Conservation (phyloP, 1,140 invertebrate genomes). For the Medauroidea extradentata region DNA sequence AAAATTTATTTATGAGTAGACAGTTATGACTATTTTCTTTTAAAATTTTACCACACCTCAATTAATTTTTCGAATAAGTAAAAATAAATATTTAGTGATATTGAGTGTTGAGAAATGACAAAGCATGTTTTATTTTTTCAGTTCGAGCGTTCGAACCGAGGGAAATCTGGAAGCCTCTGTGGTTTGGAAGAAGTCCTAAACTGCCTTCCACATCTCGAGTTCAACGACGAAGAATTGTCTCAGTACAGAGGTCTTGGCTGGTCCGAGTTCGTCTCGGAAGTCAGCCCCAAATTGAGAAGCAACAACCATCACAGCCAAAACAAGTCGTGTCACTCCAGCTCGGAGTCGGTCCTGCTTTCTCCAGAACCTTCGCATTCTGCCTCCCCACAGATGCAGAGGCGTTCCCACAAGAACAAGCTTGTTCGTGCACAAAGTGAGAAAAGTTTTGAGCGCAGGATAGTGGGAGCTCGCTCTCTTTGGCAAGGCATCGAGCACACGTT, state of each 20-base stretch:
- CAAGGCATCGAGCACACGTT: conserved; percentile 13
- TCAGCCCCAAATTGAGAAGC: conserved; percentile 12
- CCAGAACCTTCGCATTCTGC: background rate
- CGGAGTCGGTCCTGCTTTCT: background rate
- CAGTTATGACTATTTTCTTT: too few relatives aligned
- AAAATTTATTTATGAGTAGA: too few relatives aligned
- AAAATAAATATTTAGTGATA: too few relatives aligned
- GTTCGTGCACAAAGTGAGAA: conserved; percentile 24
- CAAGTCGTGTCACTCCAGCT: background rate
- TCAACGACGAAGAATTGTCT: conserved; percentile 54
- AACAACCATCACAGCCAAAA: conserved; percentile 15
- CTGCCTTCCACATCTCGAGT: conserved; percentile 51
- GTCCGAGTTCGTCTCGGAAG: conserved; percentile 42
- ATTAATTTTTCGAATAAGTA: too few relatives aligned
- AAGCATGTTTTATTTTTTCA: too few relatives aligned
- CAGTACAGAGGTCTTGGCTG: conserved; percentile 51
- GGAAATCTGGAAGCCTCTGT: conserved; percentile 48
- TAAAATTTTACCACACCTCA: too few relatives aligned
- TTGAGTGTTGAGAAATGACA: too few relatives aligned
- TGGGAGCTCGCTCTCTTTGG: conserved; percentile 14
- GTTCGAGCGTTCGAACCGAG: conserved; percentile 51
- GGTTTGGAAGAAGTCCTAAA: conserved; percentile 53
- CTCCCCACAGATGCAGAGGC: background rate
- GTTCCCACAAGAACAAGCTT: conserved; percentile 11
- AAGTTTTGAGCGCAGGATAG: conserved; percentile 25